Evolutionary conservation across 2,888 invertebrate genomes (phyloP), one percentile per base, ranked within the genome.

Genomic region (Polietes domitor): DNA sequence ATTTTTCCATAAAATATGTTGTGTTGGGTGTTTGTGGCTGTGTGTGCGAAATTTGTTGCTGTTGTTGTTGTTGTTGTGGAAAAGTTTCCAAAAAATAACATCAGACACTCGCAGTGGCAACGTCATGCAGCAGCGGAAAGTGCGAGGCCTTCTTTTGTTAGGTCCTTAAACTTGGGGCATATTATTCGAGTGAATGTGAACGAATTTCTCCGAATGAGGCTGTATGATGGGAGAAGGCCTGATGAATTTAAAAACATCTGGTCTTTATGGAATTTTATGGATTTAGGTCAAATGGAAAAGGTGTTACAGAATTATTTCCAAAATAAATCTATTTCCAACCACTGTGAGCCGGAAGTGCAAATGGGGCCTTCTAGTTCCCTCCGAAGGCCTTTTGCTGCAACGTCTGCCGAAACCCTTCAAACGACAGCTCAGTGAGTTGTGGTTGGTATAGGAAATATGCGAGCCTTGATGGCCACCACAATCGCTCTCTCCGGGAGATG

Each of bases 1-100:
- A 80, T 41, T 80, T 83, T 75, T 37, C 68, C 68, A 55, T 71
- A 74, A 80, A 80, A 77, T 72, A 72, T 55, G 15, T 55, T 72
- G 58, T 53, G 68, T 63, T 63, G 15, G 58, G 68, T 28, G 41
- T 63, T 28, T 5, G 17, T 72, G 0, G 28, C 50, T 68, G 47
- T 70, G 41, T 74, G 70, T 37, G 37, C 47, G 47, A n/a, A n/a
- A 47, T 47, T 21, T n/a, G 32, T 32, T n/a, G 79, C 68, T 37
- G 15, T 12, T 73, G n/a, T 28, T 77, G 68, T 81, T 58, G 17
- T 68, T 43, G 17, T 41, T 71, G 61, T 71, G 28, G 24, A 63
- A 19, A 78, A 75, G 80, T 26, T 73, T 7, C 4, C 3, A 47
- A 73, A 77, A 82, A 77, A 24, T 47, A 63, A 50, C 70, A 74